Conservation (phyloP, 2,113 vertebrate genomes). For the Apodemus speciosus region DNA sequence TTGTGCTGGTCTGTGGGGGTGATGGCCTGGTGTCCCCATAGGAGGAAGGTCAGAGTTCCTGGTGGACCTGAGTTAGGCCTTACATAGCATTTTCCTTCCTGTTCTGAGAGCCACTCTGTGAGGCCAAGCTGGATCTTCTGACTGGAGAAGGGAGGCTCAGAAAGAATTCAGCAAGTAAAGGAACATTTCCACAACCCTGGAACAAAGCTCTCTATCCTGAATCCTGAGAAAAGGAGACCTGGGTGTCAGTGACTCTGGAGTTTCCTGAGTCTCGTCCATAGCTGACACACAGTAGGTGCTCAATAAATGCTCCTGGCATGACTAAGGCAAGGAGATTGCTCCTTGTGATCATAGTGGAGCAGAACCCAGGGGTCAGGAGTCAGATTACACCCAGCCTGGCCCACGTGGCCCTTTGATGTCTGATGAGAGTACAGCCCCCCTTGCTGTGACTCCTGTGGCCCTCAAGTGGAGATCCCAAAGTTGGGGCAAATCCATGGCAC, state of each 20-base stretch:
- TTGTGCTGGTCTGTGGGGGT: not conserved
- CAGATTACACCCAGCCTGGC: not conserved
- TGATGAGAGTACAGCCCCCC: not conserved
- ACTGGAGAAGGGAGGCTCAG: not conserved
- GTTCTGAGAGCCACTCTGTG: not conserved
- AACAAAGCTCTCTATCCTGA: not conserved
- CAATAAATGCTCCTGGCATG: not conserved
- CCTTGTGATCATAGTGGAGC: not conserved
- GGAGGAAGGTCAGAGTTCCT: too few species aligned
- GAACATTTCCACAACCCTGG: not conserved
- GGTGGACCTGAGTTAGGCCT: not conserved
- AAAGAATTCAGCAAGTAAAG: not conserved
- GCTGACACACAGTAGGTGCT: not conserved
- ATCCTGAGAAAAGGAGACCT: not conserved
- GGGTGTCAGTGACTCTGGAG: not conserved
- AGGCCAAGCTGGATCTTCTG: not conserved
- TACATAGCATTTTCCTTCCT: not conserved
- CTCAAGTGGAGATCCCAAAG: not conserved
- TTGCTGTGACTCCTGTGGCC: not conserved
- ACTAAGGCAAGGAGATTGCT: not conserved
- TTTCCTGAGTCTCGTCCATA: not conserved
- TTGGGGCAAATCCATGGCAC: too few species aligned
- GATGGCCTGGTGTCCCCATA: not conserved
- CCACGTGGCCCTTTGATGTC: not conserved
- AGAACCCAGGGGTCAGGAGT: not conserved